Base-by-base conservation (phyloP, 92 coral and sea anemone genomes). In the Porites rus region DNA sequence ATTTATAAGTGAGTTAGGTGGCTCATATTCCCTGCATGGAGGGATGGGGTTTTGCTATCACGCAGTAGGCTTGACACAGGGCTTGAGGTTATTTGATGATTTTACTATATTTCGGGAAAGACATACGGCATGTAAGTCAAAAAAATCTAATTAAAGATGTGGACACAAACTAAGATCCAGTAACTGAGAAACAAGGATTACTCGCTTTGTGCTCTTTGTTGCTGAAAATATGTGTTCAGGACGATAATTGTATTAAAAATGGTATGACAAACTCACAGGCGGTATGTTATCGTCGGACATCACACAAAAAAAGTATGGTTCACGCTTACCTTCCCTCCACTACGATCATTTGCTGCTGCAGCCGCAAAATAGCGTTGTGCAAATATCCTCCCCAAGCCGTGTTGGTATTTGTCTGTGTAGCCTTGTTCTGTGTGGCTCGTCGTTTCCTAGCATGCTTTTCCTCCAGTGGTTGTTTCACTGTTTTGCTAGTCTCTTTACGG, bases 371-470 rank as follows among this genome's bases (percentile, higher is more conserved):
- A 43, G 87, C 87, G 17, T 83, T 83, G 72, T 83, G 87, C 43
- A 83, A 73, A 64, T 83, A 83, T 46, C 87, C 87, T 31, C 87
- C 87, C 17, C 74, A 83, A 83, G 80, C 87, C 2, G 87, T 83
- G 64, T 74, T 63, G 10, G 62, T 65, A 51, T 22, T 83, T 24
- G 2, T 50, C 20, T 73, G 87, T 17, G 25, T 22, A 56, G 61
- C 61, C 22, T 73, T 60, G 7, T 18, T 62, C 72, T 50, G 74
- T 53, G 73, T 16, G 4, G 68, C 14, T 21, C 87, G 20, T 19
- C 87, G 87, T 51, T 43, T 51, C 63, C 87, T 63, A 64, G 58
- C 71, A 28, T 10, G 76, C 2, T 13, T 31, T 83, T 64, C 79
- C 62, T 74, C 73, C 6, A 54, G 28, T 28, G 64, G 19, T 64